Conservation (phyloP, 2,113 vertebrate genomes). For the Prionailurus bengalensis region DNA sequence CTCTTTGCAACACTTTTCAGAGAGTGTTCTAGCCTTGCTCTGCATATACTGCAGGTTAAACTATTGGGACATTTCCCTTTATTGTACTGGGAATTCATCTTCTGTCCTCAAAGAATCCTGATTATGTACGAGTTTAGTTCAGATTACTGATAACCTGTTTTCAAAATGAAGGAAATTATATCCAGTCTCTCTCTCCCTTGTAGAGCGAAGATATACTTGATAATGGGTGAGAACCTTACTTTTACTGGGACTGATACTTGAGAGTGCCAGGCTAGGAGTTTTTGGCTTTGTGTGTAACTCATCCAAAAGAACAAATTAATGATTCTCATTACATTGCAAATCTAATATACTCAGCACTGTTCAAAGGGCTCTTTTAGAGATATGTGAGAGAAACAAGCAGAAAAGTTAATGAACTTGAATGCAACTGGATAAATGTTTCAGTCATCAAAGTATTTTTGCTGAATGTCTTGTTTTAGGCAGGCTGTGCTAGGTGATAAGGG, state of each 20-base stretch:
- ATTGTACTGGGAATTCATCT: background rate
- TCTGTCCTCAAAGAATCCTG: conserved; percentile 62
- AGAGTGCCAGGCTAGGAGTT: conserved; percentile 12
- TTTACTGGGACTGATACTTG: background rate
- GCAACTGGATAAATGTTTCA: conserved; percentile 53
- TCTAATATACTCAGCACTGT: conserved; percentile 50
- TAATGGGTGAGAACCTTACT: conserved; percentile 34
- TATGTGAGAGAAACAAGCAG: conserved; percentile 47
- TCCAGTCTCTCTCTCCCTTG: background rate
- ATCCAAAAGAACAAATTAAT: conserved; percentile 60
- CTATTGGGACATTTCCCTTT: background rate
- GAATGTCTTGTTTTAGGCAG: background rate
- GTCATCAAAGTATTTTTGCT: conserved; percentile 46
- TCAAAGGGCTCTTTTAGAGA: background rate
- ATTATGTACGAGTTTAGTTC: conserved; percentile 54
- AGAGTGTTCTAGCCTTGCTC: background rate
- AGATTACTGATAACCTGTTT: conserved; percentile 54
- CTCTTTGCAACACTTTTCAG: conserved; percentile 17
- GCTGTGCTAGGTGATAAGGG: background rate
- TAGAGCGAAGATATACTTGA: conserved; percentile 40
- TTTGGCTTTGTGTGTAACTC: conserved; percentile 50
- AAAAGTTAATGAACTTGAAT: conserved; percentile 67
- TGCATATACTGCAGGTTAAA: background rate
- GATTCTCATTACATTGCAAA: conserved; percentile 52
- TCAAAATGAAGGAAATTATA: conserved; percentile 58